Base-by-base conservation (phyloP, 2,888 invertebrate genomes). In the Leptopilina drosophilae region DNA sequence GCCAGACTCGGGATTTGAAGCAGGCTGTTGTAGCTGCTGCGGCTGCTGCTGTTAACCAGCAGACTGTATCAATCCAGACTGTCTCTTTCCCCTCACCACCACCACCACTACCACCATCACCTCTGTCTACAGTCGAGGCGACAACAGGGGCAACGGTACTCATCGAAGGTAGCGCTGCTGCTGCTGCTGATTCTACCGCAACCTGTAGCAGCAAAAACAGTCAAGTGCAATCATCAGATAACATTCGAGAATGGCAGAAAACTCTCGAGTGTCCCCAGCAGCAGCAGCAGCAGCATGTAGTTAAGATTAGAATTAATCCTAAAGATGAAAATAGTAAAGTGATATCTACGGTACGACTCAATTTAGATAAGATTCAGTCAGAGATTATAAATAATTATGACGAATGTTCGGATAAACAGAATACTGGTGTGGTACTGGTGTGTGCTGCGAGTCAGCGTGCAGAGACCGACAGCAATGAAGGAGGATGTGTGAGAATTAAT, bases 241-340 rank as follows among this genome's bases (percentile, higher is more conserved):
- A 89, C 86, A 87, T 85, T 77, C 85, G 86, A 85, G 83, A 83
- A 73, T 85, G 82, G 78, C 85, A 84, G 78, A 82, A 80, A 81
- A 81, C 78, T 81, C 83, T 84, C 80, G 83, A 86, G 78, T 66
- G 80, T 73, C 59, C 77, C 42, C 79, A 77, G 77, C 83, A 80
- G 67, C 82, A 95, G 77, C 83, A 80, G 26, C 26, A 33, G 77
- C 83, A 80, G 67, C 82, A 95, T 92, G 95, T 95, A 87, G 95
- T 95, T 83, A 95, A 95, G 86, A 95, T 95, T 89, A 93, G 94
- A 90, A 95, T 95, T 90, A 95, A 94, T 91, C 94, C 95, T 15
- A 93, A 94, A 84, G 91, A 93, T 59, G 93, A 93, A 75, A 93
- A 93, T 77, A 85, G 84, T 15, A 85, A 86, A 46, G 88, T 89